phyloP scores from a whole-genome alignment of 2,113 vertebrate genomes.

The Odocoileus hemionus region DNA sequence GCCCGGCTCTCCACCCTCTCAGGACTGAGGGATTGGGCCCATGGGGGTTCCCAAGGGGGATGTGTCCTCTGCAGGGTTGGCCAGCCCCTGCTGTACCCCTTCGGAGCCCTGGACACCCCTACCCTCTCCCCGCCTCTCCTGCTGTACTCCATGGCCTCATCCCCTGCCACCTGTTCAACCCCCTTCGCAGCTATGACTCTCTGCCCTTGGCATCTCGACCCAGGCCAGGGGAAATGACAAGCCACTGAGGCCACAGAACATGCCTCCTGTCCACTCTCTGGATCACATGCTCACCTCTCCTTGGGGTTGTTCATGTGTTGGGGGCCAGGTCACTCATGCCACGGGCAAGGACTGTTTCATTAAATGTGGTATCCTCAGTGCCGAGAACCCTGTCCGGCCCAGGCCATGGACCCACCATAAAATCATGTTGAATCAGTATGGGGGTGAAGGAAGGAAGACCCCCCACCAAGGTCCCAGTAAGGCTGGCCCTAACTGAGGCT shows the following conservation, averaged over 20 bases:
- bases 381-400: background rate
- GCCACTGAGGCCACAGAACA: background rate
- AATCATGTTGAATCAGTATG: background rate
- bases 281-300: background rate
- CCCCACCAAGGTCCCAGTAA: background rate
- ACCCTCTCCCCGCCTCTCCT: background rate
- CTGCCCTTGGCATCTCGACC: background rate
- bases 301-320: background rate
- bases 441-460: background rate
- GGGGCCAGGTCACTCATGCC: background rate
- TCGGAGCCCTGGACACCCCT: background rate
- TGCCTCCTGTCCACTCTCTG: background rate
- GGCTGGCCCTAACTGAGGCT: constrained; percentile 46
- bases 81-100: background rate
- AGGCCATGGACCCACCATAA: background rate
- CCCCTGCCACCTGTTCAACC: background rate
- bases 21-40: background rate
- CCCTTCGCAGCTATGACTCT: background rate
- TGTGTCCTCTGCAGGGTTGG: background rate
- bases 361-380: background rate
- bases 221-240: background rate
- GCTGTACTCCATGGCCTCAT: background rate
- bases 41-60: background rate
- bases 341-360: background rate
- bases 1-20: background rate